These are phyloP conservation scores for Lagorchestes hirsutus DNA, from an alignment of 2,797 vertebrate species.

Conservation along the genomic window DNA sequence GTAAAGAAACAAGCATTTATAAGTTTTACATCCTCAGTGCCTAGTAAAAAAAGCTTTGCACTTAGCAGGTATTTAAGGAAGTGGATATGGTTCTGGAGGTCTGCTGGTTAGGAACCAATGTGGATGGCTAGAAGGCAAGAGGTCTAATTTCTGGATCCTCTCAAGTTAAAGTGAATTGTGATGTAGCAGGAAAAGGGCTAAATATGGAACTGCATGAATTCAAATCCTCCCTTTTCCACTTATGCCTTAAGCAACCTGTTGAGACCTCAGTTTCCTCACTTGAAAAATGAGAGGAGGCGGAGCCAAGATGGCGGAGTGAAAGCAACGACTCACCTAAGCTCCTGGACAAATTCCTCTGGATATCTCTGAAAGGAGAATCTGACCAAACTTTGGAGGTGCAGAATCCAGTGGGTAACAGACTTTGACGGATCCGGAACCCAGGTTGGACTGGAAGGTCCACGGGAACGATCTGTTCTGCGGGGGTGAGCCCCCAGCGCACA, in stretches of 20 bases:
- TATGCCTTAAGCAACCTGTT: background rate
- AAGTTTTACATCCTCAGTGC: background rate
- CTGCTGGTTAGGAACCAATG: background rate
- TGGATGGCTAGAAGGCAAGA: background rate
- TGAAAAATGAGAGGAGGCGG: background rate
- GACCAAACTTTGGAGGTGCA: too few relatives aligned
- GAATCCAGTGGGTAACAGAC: too few relatives aligned
- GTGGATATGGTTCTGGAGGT: background rate
- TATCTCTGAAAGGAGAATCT: too few relatives aligned
- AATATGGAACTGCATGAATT: background rate
- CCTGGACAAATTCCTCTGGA: too few relatives aligned
- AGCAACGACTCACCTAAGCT: too few relatives aligned
- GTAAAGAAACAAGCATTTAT: background rate
- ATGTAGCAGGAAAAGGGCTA: background rate
- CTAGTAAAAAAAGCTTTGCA: background rate
- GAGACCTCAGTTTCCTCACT: background rate
- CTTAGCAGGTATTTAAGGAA: background rate
- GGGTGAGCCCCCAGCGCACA: too few relatives aligned
- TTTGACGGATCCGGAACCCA: too few relatives aligned
- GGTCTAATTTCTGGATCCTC: background rate
- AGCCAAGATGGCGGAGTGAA: too few relatives aligned
- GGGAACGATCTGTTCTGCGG: too few relatives aligned
- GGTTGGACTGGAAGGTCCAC: too few relatives aligned
- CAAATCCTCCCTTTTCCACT: background rate
- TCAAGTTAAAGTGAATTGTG: background rate